Base-by-base conservation (phyloP, 2,113 vertebrate species). In the Paratilapia polleni region DNA sequence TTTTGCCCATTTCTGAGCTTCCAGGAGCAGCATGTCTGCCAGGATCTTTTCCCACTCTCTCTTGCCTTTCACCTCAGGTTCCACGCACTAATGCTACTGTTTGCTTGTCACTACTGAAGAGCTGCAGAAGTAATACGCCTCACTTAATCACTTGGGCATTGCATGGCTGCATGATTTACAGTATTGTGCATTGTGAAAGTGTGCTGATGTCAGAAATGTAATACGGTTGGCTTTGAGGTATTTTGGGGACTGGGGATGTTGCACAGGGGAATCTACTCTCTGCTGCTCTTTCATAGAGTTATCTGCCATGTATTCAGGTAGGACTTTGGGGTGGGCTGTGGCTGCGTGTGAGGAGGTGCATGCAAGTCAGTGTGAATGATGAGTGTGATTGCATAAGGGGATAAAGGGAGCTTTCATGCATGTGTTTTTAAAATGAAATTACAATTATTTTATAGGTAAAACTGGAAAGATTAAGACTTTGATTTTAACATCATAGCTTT, bases 121-220 rank as follows among this genome's bases (percentile, higher is more conserved):
- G 86, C 83, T 62, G 36, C 80, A 79, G 81, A 70, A 87, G 78
- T 79, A 87, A 91, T 80, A 81, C 66, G 41, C 77, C 77, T 88
- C 82, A 83, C 81, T 68, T 63, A 59, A 63, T 94, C 84, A 92
- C 89, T 82, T 34, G 59, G 84, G 84, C 89, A 89, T 36, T 92
- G 97, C 97, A 98, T 97, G 97, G 86, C 94, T 97, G 97, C 97
- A 97, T 97, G 97, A 93, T 92, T 94, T 88, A 88, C 94, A 82
- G 61, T n/a, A 68, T 70, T 92, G 93, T 97, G 97, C 97, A 97
- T 96, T 97, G 86, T 89, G 87, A 84, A 80, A 74, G 81, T 88
- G 54, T 61, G 64, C 84, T 78, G 80, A 87, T 24, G 8, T 79
- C 75, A 80, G 17, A 80, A 12, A 63, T 6, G 19, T 77, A n/a